Conservation (phyloP, 2,113 vertebrate genomes). For the Hydropotes inermis region DNA sequence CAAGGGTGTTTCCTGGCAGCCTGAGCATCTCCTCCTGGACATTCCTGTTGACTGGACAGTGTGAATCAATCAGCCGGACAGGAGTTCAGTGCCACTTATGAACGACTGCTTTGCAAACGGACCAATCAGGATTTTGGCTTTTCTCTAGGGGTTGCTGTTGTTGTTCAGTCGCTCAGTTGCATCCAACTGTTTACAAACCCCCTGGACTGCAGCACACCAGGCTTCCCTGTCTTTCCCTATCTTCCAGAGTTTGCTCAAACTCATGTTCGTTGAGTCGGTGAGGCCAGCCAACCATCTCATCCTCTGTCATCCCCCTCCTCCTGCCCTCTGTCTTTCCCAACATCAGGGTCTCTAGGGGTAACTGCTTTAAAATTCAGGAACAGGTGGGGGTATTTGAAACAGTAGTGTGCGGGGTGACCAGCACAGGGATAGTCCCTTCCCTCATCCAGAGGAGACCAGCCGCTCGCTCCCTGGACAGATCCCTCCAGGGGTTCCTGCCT, state of each 20-base stretch:
- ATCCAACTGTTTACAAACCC: background rate
- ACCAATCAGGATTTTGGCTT: background rate
- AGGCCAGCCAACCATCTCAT: background rate
- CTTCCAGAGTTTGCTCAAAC: background rate
- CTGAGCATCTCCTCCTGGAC: constrained; percentile 6
- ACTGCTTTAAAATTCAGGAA: background rate
- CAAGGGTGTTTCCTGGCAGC: constrained; percentile 40
- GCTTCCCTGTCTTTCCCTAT: background rate
- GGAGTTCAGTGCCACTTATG: background rate
- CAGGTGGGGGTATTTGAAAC: background rate
- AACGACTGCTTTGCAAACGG: background rate
- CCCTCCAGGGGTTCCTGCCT: background rate
- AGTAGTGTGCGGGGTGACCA: background rate
- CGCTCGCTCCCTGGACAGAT: background rate
- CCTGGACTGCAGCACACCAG: background rate
- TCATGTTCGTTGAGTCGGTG: background rate
- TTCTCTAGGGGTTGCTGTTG: background rate
- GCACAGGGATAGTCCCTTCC: background rate
- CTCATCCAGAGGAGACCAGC: background rate
- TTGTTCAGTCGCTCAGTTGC: background rate
- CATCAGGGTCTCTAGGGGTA: background rate
- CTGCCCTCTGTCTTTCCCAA: background rate
- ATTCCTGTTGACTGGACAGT: constrained; percentile 19
- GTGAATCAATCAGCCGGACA: background rate
- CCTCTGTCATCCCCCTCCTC: background rate